A percentile compares a stretch with the other conserved stretches of the same genome.
Evolutionary conservation across 2,113 vertebrate species (phyloP).

Genomic region (Monopterus albus): DNA sequence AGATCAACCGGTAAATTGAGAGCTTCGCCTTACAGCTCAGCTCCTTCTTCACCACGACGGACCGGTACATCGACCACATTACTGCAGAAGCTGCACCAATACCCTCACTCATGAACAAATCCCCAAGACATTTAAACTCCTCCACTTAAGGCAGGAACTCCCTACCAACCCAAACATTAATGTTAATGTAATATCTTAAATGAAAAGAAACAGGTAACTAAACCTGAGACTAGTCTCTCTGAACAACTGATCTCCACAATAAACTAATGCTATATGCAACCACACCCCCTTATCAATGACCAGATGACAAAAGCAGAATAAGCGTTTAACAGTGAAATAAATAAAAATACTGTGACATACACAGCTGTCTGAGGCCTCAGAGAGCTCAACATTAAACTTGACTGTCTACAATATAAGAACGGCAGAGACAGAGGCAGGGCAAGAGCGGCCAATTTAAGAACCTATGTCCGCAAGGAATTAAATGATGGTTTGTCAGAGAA

Average conservation of each 20-base stretch:
- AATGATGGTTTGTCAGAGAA: conserved; percentile 21
- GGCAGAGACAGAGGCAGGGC: background rate
- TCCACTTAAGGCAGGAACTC: no score
- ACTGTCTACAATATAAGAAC: background rate
- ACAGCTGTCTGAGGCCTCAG: background rate
- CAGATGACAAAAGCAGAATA: conserved; percentile 16
- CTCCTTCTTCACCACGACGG: no score
- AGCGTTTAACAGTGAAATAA: background rate
- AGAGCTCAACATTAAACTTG: background rate
- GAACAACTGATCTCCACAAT: background rate
- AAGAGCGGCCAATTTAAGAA: background rate
- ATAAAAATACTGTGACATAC: background rate
- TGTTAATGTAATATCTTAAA: background rate
- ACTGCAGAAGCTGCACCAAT: no score
- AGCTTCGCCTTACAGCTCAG: no score
- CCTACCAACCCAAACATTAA: no score
- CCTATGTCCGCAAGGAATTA: conserved; percentile 9
- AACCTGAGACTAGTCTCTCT: background rate
- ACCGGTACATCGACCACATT: no score
- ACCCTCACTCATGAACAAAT: no score
- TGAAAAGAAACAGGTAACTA: background rate
- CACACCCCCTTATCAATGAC: conserved; percentile 5
- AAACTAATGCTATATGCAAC: background rate
- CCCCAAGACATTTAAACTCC: no score
- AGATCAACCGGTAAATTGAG: no score